A percentile compares a stretch with the other conserved stretches of the same genome.
phyloP scores from a whole-genome alignment of 2,113 vertebrate species.

The Limanda limanda region DNA sequence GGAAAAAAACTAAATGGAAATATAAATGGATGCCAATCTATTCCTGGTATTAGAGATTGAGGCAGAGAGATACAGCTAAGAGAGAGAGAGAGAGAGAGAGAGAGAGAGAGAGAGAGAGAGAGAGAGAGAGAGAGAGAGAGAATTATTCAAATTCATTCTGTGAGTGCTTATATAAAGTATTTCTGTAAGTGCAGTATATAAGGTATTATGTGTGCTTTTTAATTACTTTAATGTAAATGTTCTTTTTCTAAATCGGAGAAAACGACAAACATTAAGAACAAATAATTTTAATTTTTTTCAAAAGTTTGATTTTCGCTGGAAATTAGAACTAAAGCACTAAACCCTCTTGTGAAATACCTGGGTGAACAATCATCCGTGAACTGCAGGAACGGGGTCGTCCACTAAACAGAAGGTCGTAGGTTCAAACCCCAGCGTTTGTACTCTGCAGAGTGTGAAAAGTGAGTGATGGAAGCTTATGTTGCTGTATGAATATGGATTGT shows the following conservation, averaged over 20 bases:
- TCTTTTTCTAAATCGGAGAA: background rate
- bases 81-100: background rate
- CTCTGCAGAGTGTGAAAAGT: too few species aligned
- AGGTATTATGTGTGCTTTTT: background rate
- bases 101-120: background rate
- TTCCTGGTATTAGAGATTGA: conserved; percentile 54
- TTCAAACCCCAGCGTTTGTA: too few species aligned
- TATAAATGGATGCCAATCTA: conserved; percentile 62
- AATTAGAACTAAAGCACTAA: background rate
- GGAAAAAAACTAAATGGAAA: conserved; percentile 40
- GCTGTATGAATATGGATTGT: too few species aligned
- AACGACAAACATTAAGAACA: too few species aligned
- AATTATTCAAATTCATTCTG: background rate
- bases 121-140: conserved; percentile 8
- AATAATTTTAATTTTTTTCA: too few species aligned
- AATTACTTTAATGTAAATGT: too few species aligned
- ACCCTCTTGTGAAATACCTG: background rate
- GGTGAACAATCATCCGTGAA: too few species aligned
- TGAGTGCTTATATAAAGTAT: conserved; percentile 16
- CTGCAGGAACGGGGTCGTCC: too few species aligned
- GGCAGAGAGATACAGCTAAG: conserved; percentile 12
- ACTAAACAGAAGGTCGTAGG: too few species aligned
- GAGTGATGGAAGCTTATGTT: too few species aligned
- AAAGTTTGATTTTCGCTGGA: too few species aligned
- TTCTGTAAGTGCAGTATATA: background rate